A percentile compares a stretch with the other conserved stretches of the same genome.
These are phyloP conservation scores for Myotis daubentonii DNA, from an alignment of 2,797 vertebrate genomes.

Conservation along the genomic window DNA sequence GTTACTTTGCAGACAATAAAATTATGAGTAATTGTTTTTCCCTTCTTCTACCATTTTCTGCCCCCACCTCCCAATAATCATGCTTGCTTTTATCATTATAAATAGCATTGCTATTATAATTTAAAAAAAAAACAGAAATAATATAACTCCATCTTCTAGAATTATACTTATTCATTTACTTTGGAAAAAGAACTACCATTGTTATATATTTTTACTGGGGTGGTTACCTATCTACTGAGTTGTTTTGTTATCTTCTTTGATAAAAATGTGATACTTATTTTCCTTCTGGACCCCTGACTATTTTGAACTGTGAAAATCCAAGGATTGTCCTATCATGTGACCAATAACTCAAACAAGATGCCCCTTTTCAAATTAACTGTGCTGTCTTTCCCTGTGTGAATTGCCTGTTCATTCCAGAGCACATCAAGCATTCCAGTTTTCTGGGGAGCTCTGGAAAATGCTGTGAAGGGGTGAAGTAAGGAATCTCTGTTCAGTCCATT, in stretches of 20 bases:
- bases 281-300: not conserved
- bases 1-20: constrained; percentile 12
- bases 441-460: not conserved
- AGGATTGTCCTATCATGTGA: not conserved
- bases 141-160: not conserved
- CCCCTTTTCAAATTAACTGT: not conserved
- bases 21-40: not conserved
- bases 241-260: constrained; percentile 29
- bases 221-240: not conserved
- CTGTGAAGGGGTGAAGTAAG: not conserved
- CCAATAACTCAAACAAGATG: not conserved
- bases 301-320: not conserved
- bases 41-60: not conserved
- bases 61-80: not conserved
- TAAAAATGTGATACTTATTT: not conserved
- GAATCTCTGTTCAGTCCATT: not conserved
- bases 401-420: not conserved
- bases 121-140: not conserved
- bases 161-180: constrained; percentile 13
- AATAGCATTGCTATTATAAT: constrained; percentile 49
- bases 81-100: not conserved
- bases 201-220: not conserved
- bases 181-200: not conserved
- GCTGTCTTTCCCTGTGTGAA: not conserved
- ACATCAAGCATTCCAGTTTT: not conserved